Percentiles rank a stretch among this genome's conserved stretches.
These are phyloP conservation scores for Xiphophorus birchmanni DNA, from an alignment of 2,797 vertebrate genomes.

Conservation along the genomic window DNA sequence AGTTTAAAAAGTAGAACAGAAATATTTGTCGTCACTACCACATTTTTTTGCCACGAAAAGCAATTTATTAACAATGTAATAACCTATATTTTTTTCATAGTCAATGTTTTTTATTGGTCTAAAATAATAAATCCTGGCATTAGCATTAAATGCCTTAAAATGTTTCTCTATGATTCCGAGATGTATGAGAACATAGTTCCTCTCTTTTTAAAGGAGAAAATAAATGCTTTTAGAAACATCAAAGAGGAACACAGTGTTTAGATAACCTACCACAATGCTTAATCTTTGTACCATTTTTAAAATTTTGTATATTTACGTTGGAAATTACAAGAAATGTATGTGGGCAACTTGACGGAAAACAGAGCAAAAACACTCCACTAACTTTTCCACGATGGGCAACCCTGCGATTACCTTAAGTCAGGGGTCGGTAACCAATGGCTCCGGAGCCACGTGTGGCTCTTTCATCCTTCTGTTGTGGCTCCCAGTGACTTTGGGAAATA, in stretches of 20 bases:
- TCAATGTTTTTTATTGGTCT: no score
- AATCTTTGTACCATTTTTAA: not conserved
- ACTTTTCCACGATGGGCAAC: slow-evolving; percentile 11
- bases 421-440: no score
- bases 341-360: not conserved
- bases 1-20: not conserved
- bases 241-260: no score
- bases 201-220: no score
- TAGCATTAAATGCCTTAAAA: no score
- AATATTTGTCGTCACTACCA: not conserved
- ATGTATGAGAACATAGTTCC: no score
- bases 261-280: not conserved
- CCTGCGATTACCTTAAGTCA: not conserved
- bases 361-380: slow-evolving; percentile 11
- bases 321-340: not conserved
- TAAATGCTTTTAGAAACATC: no score
- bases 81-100: not conserved
- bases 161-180: no score
- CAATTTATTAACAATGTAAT: not conserved
- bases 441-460: no score
- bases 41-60: not conserved
- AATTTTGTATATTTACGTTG: not conserved
- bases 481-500: no score
- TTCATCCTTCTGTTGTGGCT: no score
- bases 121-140: no score